These are phyloP conservation scores for Apotomis capreana DNA, from an alignment of 2,888 invertebrate genomes.

Conservation along the genomic window DNA sequence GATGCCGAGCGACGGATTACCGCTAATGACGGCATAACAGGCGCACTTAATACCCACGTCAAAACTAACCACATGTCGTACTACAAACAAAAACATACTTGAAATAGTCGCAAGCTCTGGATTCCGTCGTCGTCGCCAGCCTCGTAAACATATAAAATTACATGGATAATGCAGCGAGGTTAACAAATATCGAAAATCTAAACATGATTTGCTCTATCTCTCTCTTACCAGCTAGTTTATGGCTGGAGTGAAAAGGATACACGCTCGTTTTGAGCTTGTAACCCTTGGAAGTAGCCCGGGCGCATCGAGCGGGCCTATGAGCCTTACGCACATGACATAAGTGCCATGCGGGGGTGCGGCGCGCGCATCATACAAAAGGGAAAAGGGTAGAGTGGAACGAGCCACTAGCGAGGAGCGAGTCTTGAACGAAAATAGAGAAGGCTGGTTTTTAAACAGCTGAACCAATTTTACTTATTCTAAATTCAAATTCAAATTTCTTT, in stretches of 20 bases:
- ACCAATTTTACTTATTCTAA: no score
- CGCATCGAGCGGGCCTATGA: constrained; percentile 18
- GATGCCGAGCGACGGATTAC: constrained; percentile 18
- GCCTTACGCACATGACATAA: constrained; percentile 33
- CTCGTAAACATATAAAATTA: constrained; percentile 13
- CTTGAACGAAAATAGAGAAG: not conserved
- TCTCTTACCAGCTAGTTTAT: not conserved
- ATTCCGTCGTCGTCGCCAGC: constrained; percentile 9
- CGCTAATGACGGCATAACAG: constrained; percentile 11
- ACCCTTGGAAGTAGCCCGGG: constrained; percentile 4
- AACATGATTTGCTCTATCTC: not conserved
- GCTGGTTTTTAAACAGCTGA: no score
- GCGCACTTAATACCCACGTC: constrained; percentile 6
- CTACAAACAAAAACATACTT: constrained; percentile 32
- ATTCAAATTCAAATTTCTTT: no score
- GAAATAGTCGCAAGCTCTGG: constrained; percentile 33
- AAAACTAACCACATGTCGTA: constrained; percentile 33
- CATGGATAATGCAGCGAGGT: constrained; percentile 1
- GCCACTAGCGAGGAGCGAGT: constrained; percentile 6
- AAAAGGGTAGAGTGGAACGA: constrained; percentile 12
- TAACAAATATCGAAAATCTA: constrained; percentile 2
- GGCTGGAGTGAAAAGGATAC: not conserved
- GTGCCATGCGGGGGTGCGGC: constrained; percentile 24
- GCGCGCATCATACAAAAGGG: constrained; percentile 19
- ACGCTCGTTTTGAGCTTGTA: constrained; percentile 11